phyloP scores from a whole-genome alignment of 2,888 invertebrate genomes.

The Girardia tigrina region DNA sequence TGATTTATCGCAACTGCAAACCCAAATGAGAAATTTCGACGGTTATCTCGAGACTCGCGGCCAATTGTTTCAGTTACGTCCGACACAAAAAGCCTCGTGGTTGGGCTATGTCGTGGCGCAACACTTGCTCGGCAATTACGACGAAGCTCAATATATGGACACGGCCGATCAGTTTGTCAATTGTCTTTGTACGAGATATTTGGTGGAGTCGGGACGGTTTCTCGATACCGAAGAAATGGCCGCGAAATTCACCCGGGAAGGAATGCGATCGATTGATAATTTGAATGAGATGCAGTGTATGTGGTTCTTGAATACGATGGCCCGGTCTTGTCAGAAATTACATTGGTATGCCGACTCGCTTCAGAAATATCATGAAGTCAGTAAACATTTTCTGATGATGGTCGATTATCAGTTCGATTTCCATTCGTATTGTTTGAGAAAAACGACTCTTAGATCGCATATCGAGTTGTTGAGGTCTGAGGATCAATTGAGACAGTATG shows the following conservation, averaged over 20 bases:
- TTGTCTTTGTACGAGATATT: constrained; percentile 94
- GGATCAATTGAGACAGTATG: constrained; percentile 79
- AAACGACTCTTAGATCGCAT: constrained; percentile 94
- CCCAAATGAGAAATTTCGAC: constrained; percentile 96
- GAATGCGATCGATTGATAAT: constrained; percentile 73
- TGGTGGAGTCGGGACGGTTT: constrained; percentile 78
- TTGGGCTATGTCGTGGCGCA: constrained; percentile 98
- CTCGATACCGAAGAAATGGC: constrained; percentile 90
- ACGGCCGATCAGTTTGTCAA: constrained; percentile 97
- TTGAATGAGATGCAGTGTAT: constrained; percentile 99
- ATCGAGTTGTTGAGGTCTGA: constrained; percentile 81
- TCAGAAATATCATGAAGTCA: too few relatives aligned
- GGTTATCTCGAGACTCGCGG: constrained; percentile 95
- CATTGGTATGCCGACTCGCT: too few relatives aligned
- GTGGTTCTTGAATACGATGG: constrained; percentile 99
- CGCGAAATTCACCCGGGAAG: constrained; percentile 76
- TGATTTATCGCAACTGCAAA: constrained; percentile 87
- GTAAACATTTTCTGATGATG: constrained; percentile 92
- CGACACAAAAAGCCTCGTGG: constrained; percentile 94
- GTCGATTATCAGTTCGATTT: constrained; percentile 99
- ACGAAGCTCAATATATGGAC: constrained; percentile 92
- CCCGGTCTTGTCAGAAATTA: constrained; percentile 74
- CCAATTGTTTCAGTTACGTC: constrained; percentile 82
- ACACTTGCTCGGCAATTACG: constrained; percentile 85
- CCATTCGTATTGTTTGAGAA: constrained; percentile 97